These are phyloP conservation scores for Prionailurus viverrinus DNA, from an alignment of 2,113 vertebrate species.

Conservation along the genomic window DNA sequence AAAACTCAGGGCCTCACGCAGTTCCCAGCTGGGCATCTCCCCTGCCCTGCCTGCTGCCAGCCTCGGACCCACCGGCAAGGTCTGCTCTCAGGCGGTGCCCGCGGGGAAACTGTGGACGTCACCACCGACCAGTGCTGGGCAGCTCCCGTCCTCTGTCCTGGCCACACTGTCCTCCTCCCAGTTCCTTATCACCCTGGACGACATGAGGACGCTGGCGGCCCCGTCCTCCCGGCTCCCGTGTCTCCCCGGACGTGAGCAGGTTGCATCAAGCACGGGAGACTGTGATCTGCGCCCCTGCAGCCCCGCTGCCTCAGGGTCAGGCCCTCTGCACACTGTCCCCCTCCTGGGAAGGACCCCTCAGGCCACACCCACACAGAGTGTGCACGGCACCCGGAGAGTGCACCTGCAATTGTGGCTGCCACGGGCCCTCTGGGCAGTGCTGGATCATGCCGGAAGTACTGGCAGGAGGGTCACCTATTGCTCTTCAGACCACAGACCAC, in stretches of 20 bases:
- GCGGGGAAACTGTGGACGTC: accelerated
- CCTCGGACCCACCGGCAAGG: background rate
- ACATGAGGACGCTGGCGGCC: background rate
- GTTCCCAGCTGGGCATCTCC: background rate
- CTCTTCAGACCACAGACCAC: no score
- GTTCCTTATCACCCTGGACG: accelerated
- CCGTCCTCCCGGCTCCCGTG: accelerated
- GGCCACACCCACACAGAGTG: no score
- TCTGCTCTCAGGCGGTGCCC: background rate
- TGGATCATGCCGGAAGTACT: background rate
- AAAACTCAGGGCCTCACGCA: background rate
- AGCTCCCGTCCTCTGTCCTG: background rate
- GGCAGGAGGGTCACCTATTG: background rate
- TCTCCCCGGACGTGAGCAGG: accelerated
- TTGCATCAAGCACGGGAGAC: accelerated
- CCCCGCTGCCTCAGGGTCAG: background rate
- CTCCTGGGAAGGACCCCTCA: background rate
- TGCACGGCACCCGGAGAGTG: background rate
- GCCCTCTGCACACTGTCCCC: background rate
- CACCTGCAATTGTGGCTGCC: background rate
- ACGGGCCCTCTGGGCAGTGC: background rate
- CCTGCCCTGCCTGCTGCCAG: background rate
- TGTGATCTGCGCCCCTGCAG: accelerated
- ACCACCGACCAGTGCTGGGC: background rate
- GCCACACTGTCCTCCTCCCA: background rate